A percentile compares a stretch with the other conserved stretches of the same genome.
These are phyloP conservation scores for Buathra laborator DNA, from an alignment of 2,888 invertebrate genomes.

Conservation along the genomic window DNA sequence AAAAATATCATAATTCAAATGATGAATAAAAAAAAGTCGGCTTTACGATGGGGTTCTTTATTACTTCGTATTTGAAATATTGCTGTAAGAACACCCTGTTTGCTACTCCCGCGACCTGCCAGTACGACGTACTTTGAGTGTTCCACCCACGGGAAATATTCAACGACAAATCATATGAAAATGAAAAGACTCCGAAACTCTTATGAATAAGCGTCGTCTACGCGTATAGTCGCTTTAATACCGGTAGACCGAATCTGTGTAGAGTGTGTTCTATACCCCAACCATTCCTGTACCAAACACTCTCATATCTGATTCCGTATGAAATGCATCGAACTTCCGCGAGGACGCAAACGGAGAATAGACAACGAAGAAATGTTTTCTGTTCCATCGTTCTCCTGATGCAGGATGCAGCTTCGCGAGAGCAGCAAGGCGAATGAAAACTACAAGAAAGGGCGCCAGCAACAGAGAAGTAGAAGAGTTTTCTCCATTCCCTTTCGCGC, in stretches of 20 bases:
- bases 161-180: slow-evolving; percentile 35
- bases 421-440: slow-evolving; percentile 31
- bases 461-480: slow-evolving; percentile 45
- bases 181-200: slow-evolving; percentile 31
- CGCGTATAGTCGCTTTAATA: slow-evolving; percentile 4
- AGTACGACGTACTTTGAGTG: slow-evolving; percentile 23
- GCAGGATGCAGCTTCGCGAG: slow-evolving; percentile 34
- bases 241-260: not conserved
- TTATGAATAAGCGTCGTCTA: slow-evolving; percentile 21
- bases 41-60: no score
- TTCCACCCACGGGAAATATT: slow-evolving; percentile 55
- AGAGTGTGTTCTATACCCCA: not conserved
- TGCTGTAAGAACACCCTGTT: no score
- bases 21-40: no score
- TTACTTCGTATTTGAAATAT: no score
- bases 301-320: slow-evolving; percentile 65
- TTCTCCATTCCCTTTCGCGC: slow-evolving; percentile 62
- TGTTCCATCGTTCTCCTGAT: slow-evolving; percentile 13
- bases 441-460: slow-evolving; percentile 25
- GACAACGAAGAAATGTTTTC: slow-evolving; percentile 15
- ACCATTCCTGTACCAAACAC: slow-evolving; percentile 16
- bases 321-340: slow-evolving; percentile 48
- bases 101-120: not conserved
- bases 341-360: slow-evolving; percentile 4
- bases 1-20: no score